A percentile compares a stretch with the other conserved stretches of the same genome.
Evolutionary conservation across 2,888 invertebrate genomes (phyloP).

Genomic region (Allolobophora icterica): DNA sequence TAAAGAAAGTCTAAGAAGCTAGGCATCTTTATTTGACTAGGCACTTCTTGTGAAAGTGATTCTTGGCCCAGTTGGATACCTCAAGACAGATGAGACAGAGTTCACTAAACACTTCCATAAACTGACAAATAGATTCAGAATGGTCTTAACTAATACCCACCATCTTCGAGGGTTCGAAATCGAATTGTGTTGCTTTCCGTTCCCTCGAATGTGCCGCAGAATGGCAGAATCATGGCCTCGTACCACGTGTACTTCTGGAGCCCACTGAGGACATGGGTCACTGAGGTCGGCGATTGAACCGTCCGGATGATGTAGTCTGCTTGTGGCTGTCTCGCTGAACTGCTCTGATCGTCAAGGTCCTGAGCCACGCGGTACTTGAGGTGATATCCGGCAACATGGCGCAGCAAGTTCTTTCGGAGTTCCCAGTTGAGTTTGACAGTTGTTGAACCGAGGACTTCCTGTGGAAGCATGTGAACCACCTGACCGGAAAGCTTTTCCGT

Average conservation of each 20-base stretch:
- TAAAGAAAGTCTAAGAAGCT: too few species aligned
- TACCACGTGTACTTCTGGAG: constrained; percentile 85
- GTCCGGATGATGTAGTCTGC: constrained; percentile 74
- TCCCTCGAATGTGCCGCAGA: constrained; percentile 85
- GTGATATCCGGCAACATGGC: constrained; percentile 58
- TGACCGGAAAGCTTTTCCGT: constrained; percentile 72
- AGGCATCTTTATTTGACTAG: too few species aligned
- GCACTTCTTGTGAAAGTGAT: too few species aligned
- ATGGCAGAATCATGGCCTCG: constrained; percentile 90
- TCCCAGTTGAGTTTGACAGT: constrained; percentile 88
- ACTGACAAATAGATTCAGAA: too few species aligned
- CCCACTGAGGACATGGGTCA: constrained; percentile 70
- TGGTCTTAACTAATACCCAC: constrained; percentile 39
- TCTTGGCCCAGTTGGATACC: too few species aligned
- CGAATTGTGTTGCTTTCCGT: constrained; percentile 84
- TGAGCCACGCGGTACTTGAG: constrained; percentile 46
- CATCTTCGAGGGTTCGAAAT: constrained; percentile 83
- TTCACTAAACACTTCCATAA: too few species aligned
- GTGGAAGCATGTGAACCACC: constrained; percentile 81
- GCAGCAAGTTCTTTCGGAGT: constrained; percentile 68
- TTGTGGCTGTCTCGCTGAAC: constrained; percentile 64
- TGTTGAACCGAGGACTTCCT: constrained; percentile 82
- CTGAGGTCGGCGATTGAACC: constrained; percentile 61
- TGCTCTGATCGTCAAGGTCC: constrained; percentile 3
- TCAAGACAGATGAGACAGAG: too few species aligned